A percentile compares a stretch with the other conserved stretches of the same genome.
phyloP scores from a whole-genome alignment of 1,140 invertebrate genomes.

The Ceratina australensis region DNA sequence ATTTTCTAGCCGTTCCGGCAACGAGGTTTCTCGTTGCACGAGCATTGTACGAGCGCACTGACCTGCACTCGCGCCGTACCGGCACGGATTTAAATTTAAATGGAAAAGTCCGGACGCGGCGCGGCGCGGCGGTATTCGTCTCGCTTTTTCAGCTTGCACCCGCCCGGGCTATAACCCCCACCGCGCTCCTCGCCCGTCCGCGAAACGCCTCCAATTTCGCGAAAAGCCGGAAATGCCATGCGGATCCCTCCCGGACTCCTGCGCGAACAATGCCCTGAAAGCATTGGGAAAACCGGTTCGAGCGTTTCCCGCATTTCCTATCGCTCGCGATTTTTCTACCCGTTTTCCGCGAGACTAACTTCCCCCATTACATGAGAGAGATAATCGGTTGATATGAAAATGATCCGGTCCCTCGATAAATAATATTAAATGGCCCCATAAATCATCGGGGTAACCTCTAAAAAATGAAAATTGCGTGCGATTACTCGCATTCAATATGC shows the following conservation, averaged over 20 bases:
- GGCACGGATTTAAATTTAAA: slow-evolving; percentile 48
- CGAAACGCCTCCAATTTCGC: slow-evolving; percentile 25
- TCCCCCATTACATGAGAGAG: not conserved
- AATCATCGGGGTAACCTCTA: too few species aligned
- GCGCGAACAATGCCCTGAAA: not conserved
- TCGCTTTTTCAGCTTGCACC: slow-evolving; percentile 13
- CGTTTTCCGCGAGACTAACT: not conserved
- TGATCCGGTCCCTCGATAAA: too few species aligned
- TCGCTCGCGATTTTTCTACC: not conserved
- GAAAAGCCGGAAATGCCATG: slow-evolving; percentile 14
- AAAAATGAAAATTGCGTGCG: too few species aligned
- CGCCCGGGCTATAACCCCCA: too few species aligned
- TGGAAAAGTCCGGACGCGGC: slow-evolving; percentile 33
- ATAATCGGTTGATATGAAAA: not conserved
- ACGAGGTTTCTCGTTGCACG: slow-evolving; percentile 18
- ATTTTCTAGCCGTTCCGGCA: slow-evolving; percentile 24
- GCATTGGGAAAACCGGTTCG: not conserved
- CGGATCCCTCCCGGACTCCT: slow-evolving; percentile 9
- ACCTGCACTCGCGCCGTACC: slow-evolving; percentile 19
- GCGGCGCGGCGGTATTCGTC: not conserved
- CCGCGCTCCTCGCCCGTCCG: not conserved
- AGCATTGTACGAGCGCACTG: slow-evolving; percentile 32
- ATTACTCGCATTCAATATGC: too few species aligned
- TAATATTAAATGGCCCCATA: too few species aligned
- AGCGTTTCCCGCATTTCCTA: not conserved